phyloP scores from a whole-genome alignment of 1,140 invertebrate genomes.

The Bombus waltoni region DNA sequence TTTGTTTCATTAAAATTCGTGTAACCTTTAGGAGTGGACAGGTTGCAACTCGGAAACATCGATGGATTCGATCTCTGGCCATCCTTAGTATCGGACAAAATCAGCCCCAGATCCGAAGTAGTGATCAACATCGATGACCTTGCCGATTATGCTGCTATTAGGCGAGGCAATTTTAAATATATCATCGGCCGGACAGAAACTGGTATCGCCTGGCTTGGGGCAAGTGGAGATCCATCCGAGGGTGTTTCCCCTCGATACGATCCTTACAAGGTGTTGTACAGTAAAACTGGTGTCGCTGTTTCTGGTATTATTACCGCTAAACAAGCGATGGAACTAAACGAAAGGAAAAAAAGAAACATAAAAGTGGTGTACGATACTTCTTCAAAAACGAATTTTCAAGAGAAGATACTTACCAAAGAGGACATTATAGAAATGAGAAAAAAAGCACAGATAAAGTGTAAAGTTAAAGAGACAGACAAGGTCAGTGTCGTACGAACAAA shows the following conservation, averaged over 20 bases:
- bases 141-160: slow-evolving; percentile 84
- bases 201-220: slow-evolving; percentile 85
- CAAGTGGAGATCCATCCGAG: slow-evolving; percentile 79
- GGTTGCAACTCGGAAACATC: slow-evolving; percentile 77
- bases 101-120: slow-evolving; percentile 85
- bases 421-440: slow-evolving; percentile 77
- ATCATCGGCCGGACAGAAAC: slow-evolving; percentile 84
- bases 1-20: background rate
- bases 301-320: slow-evolving; percentile 76
- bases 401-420: slow-evolving; percentile 72
- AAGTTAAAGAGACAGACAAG: slow-evolving; percentile 61
- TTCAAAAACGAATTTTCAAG: slow-evolving; percentile 51
- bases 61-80: slow-evolving; percentile 90
- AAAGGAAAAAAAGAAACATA: slow-evolving; percentile 28
- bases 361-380: slow-evolving; percentile 46
- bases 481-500: slow-evolving; percentile 36
- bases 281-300: slow-evolving; percentile 80
- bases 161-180: slow-evolving; percentile 89
- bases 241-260: slow-evolving; percentile 76
- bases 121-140: slow-evolving; percentile 90
- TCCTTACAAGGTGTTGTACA: slow-evolving; percentile 81
- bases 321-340: slow-evolving; percentile 32
- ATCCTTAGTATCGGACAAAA: slow-evolving; percentile 81
- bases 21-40: slow-evolving; percentile 50
- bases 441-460: slow-evolving; percentile 80